phyloP scores from a whole-genome alignment of 2,888 invertebrate species.

The Epirrhoe alternata region DNA sequence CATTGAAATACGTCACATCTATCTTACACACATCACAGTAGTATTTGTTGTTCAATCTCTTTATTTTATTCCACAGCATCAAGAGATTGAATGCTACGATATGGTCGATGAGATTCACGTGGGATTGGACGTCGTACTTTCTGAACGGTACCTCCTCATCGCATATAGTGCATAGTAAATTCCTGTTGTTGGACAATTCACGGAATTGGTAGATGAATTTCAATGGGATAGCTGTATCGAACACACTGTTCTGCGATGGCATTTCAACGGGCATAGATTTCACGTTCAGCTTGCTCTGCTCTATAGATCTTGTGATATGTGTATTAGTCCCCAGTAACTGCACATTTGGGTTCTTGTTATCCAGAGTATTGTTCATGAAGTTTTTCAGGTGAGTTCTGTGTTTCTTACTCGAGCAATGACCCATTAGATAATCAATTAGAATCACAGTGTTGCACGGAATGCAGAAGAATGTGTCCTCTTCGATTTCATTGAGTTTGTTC shows the following conservation, averaged over 20 bases:
- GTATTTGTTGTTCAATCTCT: constrained; percentile 31
- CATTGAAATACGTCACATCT: constrained; percentile 37
- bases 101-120: constrained; percentile 29
- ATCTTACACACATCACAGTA: constrained; percentile 34
- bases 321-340: constrained; percentile 19
- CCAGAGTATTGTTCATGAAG: constrained; percentile 8
- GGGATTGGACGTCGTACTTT: constrained; percentile 9
- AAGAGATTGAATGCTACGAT: constrained; percentile 33
- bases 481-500: constrained; percentile 36
- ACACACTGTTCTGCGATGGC: constrained; percentile 7
- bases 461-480: constrained; percentile 34
- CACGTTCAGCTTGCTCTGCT: constrained; percentile 9
- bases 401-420: constrained; percentile 31
- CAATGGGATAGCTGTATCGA: constrained; percentile 27
- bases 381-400: constrained; percentile 20
- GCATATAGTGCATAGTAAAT: constrained; percentile 33
- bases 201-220: constrained; percentile 34
- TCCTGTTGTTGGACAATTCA: constrained; percentile 17
- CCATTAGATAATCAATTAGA: constrained; percentile 29
- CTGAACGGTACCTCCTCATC: constrained; percentile 31
- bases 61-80: constrained; percentile 40
- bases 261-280: background rate
- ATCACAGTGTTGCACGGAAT: constrained; percentile 35
- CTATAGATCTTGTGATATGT: constrained; percentile 22
- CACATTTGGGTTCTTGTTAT: background rate